Evolutionary conservation across 2,888 invertebrate species (phyloP).

Genomic region (Antheraea assamensis): DNA sequence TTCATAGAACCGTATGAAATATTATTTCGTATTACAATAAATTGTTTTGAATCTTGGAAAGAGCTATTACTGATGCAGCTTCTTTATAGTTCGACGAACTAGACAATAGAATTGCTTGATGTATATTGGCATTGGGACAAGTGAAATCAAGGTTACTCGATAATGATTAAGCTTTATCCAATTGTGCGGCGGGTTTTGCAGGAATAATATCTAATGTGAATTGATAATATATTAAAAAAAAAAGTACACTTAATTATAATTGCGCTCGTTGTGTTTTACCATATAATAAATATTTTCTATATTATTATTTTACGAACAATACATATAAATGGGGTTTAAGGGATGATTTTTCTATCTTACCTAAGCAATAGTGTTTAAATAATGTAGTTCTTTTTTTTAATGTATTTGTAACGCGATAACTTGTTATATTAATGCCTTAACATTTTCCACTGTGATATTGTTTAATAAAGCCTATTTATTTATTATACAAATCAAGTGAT

Average conservation of each 20-base stretch:
- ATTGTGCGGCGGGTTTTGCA: not conserved
- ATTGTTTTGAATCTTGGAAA: not conserved
- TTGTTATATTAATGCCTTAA: too few species aligned
- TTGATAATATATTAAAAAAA: not conserved
- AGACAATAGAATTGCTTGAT: slow-evolving; percentile 12
- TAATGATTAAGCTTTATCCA: not conserved
- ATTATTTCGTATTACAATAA: not conserved
- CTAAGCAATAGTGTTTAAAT: not conserved
- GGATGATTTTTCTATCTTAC: not conserved
- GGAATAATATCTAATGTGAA: not conserved
- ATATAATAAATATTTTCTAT: not conserved
- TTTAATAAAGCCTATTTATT: too few species aligned
- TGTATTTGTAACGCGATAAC: too few species aligned
- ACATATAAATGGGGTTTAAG: not conserved
- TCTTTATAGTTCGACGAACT: slow-evolving; percentile 11
- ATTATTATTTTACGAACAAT: not conserved
- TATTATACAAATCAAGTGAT: too few species aligned
- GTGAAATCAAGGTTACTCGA: slow-evolving; percentile 4
- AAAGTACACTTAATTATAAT: not conserved
- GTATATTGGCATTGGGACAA: slow-evolving; percentile 6
- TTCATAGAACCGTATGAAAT: slow-evolving; percentile 11
- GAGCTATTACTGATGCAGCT: slow-evolving; percentile 3
- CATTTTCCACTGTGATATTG: too few species aligned
- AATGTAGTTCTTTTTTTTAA: too few species aligned
- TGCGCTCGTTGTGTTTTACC: not conserved